Evolutionary conservation across 2,797 vertebrate genomes (phyloP).

Genomic region (Prionace glauca): DNA sequence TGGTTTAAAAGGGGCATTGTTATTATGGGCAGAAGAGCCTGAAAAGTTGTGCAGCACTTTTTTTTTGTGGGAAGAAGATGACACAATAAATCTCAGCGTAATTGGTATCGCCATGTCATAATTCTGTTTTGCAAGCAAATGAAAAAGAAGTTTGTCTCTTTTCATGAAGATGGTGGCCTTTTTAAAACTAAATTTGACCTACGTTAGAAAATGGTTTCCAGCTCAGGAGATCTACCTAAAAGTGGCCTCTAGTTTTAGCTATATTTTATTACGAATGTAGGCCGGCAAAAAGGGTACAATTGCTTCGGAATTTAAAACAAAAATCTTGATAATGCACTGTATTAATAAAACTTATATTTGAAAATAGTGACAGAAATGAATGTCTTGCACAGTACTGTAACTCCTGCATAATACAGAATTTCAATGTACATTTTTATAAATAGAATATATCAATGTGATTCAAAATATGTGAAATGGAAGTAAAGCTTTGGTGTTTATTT

Average conservation of each 20-base stretch:
- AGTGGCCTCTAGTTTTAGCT: conserved; percentile 7
- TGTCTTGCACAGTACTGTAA: conserved; percentile 34
- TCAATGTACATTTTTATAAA: conserved; percentile 35
- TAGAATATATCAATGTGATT: neutral
- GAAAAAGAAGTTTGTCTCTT: neutral
- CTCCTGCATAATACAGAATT: conserved; percentile 26
- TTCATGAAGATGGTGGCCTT: conserved; percentile 17
- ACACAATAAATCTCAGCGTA: neutral
- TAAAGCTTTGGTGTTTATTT: conserved; percentile 34
- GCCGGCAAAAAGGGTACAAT: neutral
- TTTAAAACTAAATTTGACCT: neutral
- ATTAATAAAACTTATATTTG: conserved; percentile 28
- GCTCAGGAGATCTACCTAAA: conserved; percentile 21
- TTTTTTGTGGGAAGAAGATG: neutral
- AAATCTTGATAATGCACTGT: conserved; percentile 35
- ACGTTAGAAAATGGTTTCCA: neutral
- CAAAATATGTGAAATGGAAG: conserved; percentile 28
- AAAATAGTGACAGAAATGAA: conserved; percentile 35
- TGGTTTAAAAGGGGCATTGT: neutral
- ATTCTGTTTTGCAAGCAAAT: neutral
- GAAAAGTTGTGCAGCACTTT: neutral
- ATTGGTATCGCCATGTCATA: neutral
- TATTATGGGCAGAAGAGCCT: neutral
- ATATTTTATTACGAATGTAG: conserved; percentile 27
- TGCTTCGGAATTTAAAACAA: neutral